Base-by-base conservation (phyloP, 2,797 vertebrate species). In the Tapera naevia region DNA sequence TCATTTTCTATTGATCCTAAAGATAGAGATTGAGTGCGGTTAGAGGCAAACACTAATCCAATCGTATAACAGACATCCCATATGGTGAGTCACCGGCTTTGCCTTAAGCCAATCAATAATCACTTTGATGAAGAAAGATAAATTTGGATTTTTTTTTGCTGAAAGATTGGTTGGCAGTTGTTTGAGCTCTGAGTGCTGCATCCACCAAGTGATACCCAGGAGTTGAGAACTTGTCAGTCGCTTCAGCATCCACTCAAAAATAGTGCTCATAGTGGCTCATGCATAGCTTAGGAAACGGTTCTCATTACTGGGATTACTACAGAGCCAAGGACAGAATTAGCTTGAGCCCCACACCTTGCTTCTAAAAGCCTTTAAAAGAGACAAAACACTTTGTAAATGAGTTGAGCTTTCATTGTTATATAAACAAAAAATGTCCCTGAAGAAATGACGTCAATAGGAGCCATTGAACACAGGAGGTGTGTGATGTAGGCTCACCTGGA, bases 41-140 rank as follows among this genome's bases (percentile, higher is more conserved):
- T 93, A 95, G 94, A 96, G 66, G 96, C 58, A 76, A 89, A 50
- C 39, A 58, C 94, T 97, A 98, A 98, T 98, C 97, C 96, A 97
- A 93, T 97, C 92, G 76, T 96, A 81, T 97, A 96, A 98, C 97
- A 98, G 96, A 97, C 96, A 96, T 92, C 93, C 97, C 96, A 97
- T 97, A 97, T 96, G 97, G 93, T 97, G 91, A 57, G 37, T 93
- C 90, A 93, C 81, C n/a, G 12, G 96, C 96, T 98, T 97, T 97
- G 95, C 95, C 86, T 91, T 97, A 97, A 98, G 95, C 95, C 97
- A 97, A 98, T 98, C 97, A 97, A 98, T 98, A 96, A 97, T 97
- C 93, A 96, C 92, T 97, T 96, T 93, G 91, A 90, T 22, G 91
- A 94, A 95, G 91, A 56, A 93, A 96, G 97, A 97, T 81, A 95